Conservation (phyloP, 2,113 vertebrate species). For the Platichthys stellatus region DNA sequence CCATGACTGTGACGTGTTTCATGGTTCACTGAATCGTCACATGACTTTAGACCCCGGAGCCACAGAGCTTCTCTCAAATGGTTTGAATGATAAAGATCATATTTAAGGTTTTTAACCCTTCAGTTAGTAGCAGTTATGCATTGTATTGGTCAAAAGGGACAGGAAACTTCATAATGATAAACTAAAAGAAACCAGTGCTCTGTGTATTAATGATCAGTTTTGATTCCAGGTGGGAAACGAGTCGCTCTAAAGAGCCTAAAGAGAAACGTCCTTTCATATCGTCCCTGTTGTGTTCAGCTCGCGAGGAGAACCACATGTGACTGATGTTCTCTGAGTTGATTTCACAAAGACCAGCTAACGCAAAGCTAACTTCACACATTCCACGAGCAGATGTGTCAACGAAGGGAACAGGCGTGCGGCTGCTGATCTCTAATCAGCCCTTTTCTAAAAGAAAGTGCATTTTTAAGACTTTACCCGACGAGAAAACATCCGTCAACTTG, state of each 20-base stretch:
- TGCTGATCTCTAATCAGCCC: not conserved
- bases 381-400: not conserved
- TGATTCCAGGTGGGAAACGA: not conserved
- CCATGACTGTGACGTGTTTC: not conserved
- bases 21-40: conserved; percentile 8
- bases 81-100: not conserved
- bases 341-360: not conserved
- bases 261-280: too few species aligned
- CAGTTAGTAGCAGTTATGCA: not conserved
- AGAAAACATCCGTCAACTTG: too few species aligned
- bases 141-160: not conserved
- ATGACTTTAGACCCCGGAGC: conserved; percentile 25
- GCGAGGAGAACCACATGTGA: not conserved
- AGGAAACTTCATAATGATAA: not conserved
- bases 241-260: too few species aligned
- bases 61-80: not conserved
- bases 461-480: too few species aligned
- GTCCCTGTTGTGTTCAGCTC: too few species aligned
- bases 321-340: not conserved
- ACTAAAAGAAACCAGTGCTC: not conserved
- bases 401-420: not conserved
- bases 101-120: too few species aligned
- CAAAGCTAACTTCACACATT: not conserved
- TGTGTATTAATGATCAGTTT: not conserved
- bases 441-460: too few species aligned